These are phyloP conservation scores for Chlorops oryzae DNA, from an alignment of 1,140 invertebrate genomes.

Conservation along the genomic window DNA sequence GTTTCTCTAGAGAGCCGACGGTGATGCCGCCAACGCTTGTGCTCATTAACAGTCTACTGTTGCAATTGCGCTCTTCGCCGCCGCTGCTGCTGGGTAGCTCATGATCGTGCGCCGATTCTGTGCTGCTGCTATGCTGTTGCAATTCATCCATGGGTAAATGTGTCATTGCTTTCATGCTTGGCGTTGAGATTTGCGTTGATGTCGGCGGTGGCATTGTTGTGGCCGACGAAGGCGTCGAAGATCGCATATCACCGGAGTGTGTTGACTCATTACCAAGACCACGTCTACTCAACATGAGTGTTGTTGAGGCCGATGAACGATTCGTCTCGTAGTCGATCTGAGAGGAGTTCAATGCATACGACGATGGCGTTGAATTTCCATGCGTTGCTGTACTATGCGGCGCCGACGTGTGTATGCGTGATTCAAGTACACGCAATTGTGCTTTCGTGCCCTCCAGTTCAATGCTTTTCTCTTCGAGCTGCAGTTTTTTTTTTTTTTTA, in stretches of 20 bases:
- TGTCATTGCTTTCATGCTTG: conserved; percentile 53
- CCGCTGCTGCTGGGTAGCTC: conserved; percentile 24
- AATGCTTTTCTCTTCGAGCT: conserved; percentile 75
- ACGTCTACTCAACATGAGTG: conserved; percentile 37
- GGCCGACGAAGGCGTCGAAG: conserved; percentile 23
- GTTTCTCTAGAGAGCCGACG: conserved; percentile 19
- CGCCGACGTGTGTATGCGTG: conserved; percentile 30
- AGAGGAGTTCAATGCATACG: conserved; percentile 33
- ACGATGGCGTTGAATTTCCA: no score
- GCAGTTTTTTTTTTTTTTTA: no score
- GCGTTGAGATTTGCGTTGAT: conserved; percentile 47
- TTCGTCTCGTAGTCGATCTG: conserved; percentile 44
- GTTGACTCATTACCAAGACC: conserved; percentile 22
- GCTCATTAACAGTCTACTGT: conserved; percentile 28
- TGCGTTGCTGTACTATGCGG: conserved; percentile 9
- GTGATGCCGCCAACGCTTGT: conserved; percentile 37
- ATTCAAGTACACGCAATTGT: conserved; percentile 64
- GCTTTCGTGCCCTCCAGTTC: conserved; percentile 74
- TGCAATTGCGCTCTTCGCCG: not conserved
- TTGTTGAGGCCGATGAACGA: conserved; percentile 44
- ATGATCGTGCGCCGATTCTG: conserved; percentile 59
- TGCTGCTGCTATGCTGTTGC: conserved; percentile 55
- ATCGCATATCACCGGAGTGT: conserved; percentile 13
- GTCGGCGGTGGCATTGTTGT: conserved; percentile 18
- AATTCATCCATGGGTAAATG: conserved; percentile 53